Base-by-base conservation (phyloP, 2,113 vertebrate species). In the Pollachius pollachius region DNA sequence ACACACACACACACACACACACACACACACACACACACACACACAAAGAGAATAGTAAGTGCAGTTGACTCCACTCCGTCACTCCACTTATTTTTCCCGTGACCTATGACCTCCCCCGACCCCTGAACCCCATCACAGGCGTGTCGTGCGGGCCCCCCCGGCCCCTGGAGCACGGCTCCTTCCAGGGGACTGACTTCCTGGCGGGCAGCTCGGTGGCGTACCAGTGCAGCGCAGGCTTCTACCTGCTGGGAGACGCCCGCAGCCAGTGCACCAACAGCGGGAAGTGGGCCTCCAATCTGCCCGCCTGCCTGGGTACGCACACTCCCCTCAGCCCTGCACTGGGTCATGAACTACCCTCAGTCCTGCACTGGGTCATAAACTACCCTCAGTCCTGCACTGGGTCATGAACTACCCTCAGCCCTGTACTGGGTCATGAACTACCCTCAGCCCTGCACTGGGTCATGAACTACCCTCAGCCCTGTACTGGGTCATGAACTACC, bases 151-250 rank as follows among this genome's bases (percentile, higher is more conserved):
- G 95, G 66, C 74, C 89, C 18, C 97, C 97, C 21, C 94, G 81
- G 62, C 78, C 92, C 70, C 85, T 98, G 89, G 94, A 96, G 81
- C 94, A 97, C 4, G 97, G 97, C 15, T 89, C 93, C 77, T 94
- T 96, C 79, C 92, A 91, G 18, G 94, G 95, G 0, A 88, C 93
- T 1, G 95, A 96, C 74, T 94, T 96, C 72, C 90, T 95, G 17
- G 94, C 96, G 15, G 90, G 95, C 75, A 94, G 93, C 79, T 93
- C 94, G 0, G 92, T 95, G 76, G 92, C 94, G 8, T 99, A 99
- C 80, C 94, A 94, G 76, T 99, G 97, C 77, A 95, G 93, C 74
- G 90, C 11, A 2, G 97, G 97, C 23, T 99, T 98, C 83, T 98
- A 98, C 81, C 85, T 99, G 78, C 82, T 98, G 80, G 97, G 97